These are phyloP conservation scores for Limnephilus auricula DNA, from an alignment of 2,888 invertebrate genomes.

Conservation along the genomic window DNA sequence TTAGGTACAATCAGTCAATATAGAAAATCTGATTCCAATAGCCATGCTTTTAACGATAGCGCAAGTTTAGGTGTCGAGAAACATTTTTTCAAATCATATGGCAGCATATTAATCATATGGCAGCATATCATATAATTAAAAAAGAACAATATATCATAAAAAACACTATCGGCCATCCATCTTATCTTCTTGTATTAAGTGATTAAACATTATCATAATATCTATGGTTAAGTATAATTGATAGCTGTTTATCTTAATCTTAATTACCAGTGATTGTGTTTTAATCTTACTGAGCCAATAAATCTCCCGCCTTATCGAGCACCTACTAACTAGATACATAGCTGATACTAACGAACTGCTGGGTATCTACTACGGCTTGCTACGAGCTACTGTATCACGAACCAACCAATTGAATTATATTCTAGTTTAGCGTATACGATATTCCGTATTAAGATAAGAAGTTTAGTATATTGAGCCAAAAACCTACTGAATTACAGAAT, in stretches of 20 bases:
- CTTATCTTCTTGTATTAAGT: background rate
- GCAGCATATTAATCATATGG: no score
- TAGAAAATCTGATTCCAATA: no score
- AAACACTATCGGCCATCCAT: background rate
- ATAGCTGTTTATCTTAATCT: background rate
- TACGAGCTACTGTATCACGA: background rate
- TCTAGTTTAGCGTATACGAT: conserved; percentile 4
- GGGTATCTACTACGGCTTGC: background rate
- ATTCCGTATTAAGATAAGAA: conserved; percentile 26
- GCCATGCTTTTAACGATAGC: no score
- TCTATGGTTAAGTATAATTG: background rate
- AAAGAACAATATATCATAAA: background rate
- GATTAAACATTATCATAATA: background rate
- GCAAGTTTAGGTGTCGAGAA: no score
- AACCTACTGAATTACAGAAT: background rate
- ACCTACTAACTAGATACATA: background rate
- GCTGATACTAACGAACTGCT: background rate
- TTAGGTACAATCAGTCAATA: no score
- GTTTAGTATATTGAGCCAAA: conserved; percentile 1
- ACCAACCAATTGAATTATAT: background rate
- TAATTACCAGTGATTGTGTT: background rate
- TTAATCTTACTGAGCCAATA: background rate
- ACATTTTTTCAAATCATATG: no score
- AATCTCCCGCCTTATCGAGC: background rate
- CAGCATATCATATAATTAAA: no score